phyloP scores from a whole-genome alignment of 2,113 vertebrate genomes.

The Chloropsis cyanopogon region DNA sequence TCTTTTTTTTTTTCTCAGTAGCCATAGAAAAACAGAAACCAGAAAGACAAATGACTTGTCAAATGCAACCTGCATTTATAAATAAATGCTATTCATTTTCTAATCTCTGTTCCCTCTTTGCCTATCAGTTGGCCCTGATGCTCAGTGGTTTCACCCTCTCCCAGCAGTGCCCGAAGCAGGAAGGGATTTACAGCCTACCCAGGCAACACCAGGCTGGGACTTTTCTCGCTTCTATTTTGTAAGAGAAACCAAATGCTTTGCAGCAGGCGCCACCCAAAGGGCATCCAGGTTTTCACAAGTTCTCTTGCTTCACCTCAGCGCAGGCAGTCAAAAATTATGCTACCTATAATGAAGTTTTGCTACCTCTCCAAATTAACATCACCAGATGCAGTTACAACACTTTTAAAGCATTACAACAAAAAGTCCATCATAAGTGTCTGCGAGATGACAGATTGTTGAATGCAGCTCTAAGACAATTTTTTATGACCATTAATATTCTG shows the following conservation, averaged over 20 bases:
- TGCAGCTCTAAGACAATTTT: neutral
- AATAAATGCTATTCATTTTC: neutral
- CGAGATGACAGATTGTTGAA: neutral
- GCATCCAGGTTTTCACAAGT: neutral
- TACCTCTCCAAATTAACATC: neutral
- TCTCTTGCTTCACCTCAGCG: neutral
- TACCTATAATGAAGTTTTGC: neutral
- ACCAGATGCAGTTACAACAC: neutral
- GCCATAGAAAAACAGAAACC: neutral
- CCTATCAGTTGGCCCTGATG: neutral
- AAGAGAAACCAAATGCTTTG: neutral
- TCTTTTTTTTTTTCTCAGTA: neutral
- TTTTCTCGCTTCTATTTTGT: neutral
- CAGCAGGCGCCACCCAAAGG: slow-evolving; percentile 51
- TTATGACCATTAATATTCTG: neutral
- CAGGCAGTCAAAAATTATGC: neutral
- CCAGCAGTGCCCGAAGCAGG: neutral
- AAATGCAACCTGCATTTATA: neutral
- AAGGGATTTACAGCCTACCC: neutral
- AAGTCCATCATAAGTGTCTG: neutral
- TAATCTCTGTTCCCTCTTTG: neutral
- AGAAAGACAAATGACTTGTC: neutral
- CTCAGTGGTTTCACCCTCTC: neutral
- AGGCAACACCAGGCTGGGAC: too few species aligned
- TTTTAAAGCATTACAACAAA: neutral